These are phyloP conservation scores for Myotis brandtii DNA, from an alignment of 2,113 vertebrate species.

Conservation along the genomic window DNA sequence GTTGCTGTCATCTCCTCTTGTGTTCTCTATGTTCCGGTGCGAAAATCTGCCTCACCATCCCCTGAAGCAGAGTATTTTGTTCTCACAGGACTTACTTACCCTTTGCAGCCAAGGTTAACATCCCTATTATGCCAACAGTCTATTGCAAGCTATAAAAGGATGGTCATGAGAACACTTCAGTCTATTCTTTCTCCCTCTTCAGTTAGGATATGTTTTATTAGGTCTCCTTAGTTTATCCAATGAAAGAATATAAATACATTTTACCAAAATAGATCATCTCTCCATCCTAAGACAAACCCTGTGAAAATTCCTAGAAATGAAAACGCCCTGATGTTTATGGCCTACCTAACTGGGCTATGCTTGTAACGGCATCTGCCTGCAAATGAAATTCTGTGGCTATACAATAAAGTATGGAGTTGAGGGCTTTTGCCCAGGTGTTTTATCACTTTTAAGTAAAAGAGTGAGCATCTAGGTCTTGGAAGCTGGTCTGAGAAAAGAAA, in stretches of 20 bases:
- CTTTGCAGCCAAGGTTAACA: background rate
- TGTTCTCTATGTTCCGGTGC: background rate
- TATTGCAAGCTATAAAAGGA: background rate
- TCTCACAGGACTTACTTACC: background rate
- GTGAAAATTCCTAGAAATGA: conserved; percentile 44
- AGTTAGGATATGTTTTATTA: conserved; percentile 28
- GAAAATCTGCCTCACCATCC: background rate
- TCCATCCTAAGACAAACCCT: background rate
- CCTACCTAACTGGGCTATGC: conserved; percentile 35
- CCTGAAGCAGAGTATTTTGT: background rate
- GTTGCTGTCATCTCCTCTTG: background rate
- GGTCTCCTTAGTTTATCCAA: conserved; percentile 62
- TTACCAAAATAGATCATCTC: background rate
- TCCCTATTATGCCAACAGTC: background rate
- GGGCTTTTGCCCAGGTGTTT: conserved; percentile 59
- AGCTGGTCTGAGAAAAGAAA: conserved; percentile 30
- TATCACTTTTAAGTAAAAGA: conserved; percentile 71
- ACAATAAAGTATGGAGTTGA: conserved; percentile 49
- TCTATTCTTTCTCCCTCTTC: background rate
- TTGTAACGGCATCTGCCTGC: conserved; percentile 63
- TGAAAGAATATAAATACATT: conserved; percentile 39
- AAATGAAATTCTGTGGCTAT: conserved; percentile 53
- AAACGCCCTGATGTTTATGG: conserved; percentile 27
- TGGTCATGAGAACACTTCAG: background rate
- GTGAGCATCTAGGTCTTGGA: conserved; percentile 59